Conservation (phyloP, 2,113 vertebrate species). For the Oreochromis aureus region DNA sequence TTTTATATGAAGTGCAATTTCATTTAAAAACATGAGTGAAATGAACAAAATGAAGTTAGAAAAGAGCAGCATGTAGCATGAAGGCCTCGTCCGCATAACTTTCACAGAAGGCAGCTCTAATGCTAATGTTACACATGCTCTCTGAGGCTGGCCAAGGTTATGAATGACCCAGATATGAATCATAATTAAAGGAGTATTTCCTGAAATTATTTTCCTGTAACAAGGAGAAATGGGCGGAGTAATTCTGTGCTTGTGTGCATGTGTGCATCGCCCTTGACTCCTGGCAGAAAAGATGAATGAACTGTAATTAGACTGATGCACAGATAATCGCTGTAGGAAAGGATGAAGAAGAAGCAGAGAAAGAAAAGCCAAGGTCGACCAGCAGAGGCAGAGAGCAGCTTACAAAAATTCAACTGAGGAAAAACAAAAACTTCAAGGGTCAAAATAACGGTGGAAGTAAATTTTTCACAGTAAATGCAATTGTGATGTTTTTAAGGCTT, state of each 20-base stretch:
- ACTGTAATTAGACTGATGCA: slow-evolving; percentile 41
- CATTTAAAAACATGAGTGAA: not conserved
- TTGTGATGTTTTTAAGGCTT: not conserved
- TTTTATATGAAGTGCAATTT: not conserved
- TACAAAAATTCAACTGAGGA: not conserved
- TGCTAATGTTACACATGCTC: not conserved
- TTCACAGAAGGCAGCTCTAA: not conserved
- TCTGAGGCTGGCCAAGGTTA: not conserved
- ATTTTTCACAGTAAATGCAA: not conserved
- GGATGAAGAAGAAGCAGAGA: not conserved
- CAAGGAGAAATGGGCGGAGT: not conserved
- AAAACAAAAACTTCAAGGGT: not conserved
- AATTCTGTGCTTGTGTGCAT: not conserved
- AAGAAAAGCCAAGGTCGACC: slow-evolving; percentile 11
- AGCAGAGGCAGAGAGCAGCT: not conserved
- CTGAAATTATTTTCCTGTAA: slow-evolving; percentile 32
- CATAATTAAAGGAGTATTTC: slow-evolving; percentile 49
- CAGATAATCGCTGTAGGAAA: slow-evolving; percentile 17
- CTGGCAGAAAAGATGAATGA: slow-evolving; percentile 48
- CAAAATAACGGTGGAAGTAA: not conserved
- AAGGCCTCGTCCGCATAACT: not conserved
- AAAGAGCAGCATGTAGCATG: not conserved
- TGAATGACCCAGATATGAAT: slow-evolving; percentile 40
- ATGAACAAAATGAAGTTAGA: not conserved
- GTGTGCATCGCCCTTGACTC: slow-evolving; percentile 30